Percentiles rank a stretch among this genome's conserved stretches.
phyloP scores from a whole-genome alignment of 2,113 vertebrate species.

The Sinocyclocheilus anshuiensis region DNA sequence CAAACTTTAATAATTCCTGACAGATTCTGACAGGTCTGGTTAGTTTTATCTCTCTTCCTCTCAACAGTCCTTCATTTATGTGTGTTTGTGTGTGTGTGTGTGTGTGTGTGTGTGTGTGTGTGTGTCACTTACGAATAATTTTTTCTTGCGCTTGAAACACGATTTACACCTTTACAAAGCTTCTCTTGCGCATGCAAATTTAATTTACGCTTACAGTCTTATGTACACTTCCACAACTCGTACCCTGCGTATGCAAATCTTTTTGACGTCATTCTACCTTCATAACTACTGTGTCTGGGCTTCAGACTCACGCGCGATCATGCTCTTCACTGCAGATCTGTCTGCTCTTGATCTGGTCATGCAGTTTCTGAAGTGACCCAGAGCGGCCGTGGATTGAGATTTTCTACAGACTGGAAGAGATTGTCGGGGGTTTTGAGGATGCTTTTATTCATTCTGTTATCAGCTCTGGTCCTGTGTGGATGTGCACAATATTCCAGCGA shows the following conservation, averaged over 20 bases:
- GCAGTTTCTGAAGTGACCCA: background rate
- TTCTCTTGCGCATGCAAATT: too few species aligned
- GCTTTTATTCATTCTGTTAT: constrained; percentile 52
- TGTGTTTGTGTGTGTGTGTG: too few species aligned
- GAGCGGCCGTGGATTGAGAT: background rate
- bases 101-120: constrained; percentile 28
- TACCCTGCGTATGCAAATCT: too few species aligned
- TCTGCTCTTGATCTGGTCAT: background rate
- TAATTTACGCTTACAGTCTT: too few species aligned
- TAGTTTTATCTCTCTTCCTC: constrained; percentile 17
- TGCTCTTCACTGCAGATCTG: background rate
- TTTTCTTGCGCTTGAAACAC: too few species aligned
- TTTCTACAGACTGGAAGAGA: constrained; percentile 18
- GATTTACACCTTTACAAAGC: too few species aligned
- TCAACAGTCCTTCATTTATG: background rate
- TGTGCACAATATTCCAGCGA: constrained; percentile 89
- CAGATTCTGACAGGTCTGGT: constrained; percentile 16
- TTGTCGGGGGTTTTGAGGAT: constrained; percentile 51
- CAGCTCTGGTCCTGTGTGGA: constrained; percentile 73
- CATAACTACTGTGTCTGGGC: background rate
- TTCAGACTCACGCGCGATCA: background rate
- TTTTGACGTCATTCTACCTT: too few species aligned
- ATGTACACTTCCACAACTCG: too few species aligned
- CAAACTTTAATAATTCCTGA: background rate
- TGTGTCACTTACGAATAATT: too few species aligned